A percentile compares a stretch with the other conserved stretches of the same genome.
Conservation (phyloP, 2,113 vertebrate genomes). For the Phalacrocorax pelagicus region DNA sequence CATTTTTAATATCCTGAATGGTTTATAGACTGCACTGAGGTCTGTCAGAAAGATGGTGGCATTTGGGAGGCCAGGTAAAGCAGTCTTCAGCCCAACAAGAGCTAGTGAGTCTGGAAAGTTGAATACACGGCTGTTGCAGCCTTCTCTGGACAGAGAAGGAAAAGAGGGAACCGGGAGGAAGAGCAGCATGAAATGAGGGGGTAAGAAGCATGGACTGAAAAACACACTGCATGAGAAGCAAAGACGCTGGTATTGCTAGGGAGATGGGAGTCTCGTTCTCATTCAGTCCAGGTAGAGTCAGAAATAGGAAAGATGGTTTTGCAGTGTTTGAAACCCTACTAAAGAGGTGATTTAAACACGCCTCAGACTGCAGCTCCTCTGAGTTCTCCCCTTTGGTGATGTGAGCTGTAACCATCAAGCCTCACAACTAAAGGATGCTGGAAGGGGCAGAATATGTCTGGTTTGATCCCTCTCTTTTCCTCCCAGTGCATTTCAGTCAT, state of each 20-base stretch:
- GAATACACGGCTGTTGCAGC: not conserved
- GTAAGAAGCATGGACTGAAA: not conserved
- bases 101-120: not conserved
- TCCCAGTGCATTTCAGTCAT: not conserved
- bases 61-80: not conserved
- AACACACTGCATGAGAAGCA: not conserved
- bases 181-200: not conserved
- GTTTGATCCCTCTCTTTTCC: not conserved
- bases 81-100: not conserved
- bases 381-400: not conserved
- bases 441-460: not conserved
- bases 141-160: not conserved
- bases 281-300: not conserved
- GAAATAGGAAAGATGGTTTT: not conserved
- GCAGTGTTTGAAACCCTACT: not conserved
- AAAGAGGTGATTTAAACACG: not conserved
- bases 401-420: not conserved
- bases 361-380: not conserved
- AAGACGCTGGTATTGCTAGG: not conserved
- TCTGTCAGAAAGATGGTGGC: not conserved
- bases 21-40: not conserved
- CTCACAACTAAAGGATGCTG: not conserved
- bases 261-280: not conserved
- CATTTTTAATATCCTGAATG: not conserved
- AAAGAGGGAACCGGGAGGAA: not conserved